Evolutionary conservation across 2,113 vertebrate genomes (phyloP), one percentile per base, ranked within the genome.

Genomic region (Lamprologus tigripictilis): DNA sequence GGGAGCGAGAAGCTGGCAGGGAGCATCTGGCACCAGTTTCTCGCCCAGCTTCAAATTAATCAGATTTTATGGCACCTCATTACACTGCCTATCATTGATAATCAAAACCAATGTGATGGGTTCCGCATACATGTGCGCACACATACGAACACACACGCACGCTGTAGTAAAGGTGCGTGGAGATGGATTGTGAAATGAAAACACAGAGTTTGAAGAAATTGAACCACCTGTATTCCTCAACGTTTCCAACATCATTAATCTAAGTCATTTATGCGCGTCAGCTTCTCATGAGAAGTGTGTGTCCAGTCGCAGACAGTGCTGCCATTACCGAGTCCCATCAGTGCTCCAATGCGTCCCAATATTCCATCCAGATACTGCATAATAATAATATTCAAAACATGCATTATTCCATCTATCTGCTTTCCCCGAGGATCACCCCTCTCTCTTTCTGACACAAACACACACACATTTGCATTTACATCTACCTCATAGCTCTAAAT

Each of bases 1-100:
- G 4, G 40, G 7, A 12, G 16, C 9, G 9, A 51, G 71, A 73
- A 80, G 82, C 86, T 80, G 91, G 89, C 92, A 91, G 94, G 90
- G 88, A 95, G 94, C 94, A 95, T 95, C 92, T 95, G 95, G 93
- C 89, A 37, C 81, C 3, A 57, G 61, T 94, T 92, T 93, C 90
- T 83, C 26, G 2, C 73, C 92, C 78, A 80, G 90, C 92, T 82
- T 92, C 88, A 91, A 93, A 94, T 95, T 94, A 93, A 95, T 95
- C 90, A 66, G 80, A 94, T 95, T 95, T 95, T 92, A 94, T 95
- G 91, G 92, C 91, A 95, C 89, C 95, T 95, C 94, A 95, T 95
- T 95, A 94, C 90, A 91, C 88, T 83, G 91, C 86, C 91, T 89
- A 95, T 95, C 94, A 94, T 89, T 92, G 93, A 88, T 94, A 92